These are phyloP conservation scores for Menidia beryllina DNA, from an alignment of 2,113 vertebrate species.

Conservation along the genomic window DNA sequence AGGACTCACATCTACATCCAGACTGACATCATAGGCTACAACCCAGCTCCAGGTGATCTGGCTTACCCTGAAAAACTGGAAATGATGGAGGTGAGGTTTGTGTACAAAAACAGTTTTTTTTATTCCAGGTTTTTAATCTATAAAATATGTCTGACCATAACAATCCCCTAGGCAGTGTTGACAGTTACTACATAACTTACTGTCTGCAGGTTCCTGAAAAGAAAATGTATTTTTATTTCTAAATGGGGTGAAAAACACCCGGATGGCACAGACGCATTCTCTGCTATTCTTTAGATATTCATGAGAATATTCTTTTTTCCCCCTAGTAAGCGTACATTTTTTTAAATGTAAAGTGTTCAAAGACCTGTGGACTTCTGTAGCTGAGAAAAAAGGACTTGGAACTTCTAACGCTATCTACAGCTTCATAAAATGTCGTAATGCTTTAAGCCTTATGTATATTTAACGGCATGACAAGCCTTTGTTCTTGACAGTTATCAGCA, in stretches of 20 bases:
- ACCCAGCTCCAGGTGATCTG: slow-evolving; percentile 93
- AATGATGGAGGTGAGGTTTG: slow-evolving; percentile 93
- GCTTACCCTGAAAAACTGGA: slow-evolving; percentile 97
- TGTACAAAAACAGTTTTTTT: not conserved
- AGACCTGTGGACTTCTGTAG: slow-evolving; percentile 16
- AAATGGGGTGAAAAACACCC: not conserved
- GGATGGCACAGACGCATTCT: not conserved
- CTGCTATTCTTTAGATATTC: slow-evolving; percentile 20
- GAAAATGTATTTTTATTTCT: not conserved
- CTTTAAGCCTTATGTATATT: slow-evolving; percentile 29
- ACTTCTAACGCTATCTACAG: slow-evolving; percentile 7
- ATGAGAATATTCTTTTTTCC: not conserved
- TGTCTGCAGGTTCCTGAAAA: slow-evolving; percentile 6
- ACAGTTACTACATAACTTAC: not conserved
- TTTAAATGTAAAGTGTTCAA: slow-evolving; percentile 32
- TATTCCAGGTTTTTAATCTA: too few species aligned
- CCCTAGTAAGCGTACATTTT: not conserved
- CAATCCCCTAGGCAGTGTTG: not conserved
- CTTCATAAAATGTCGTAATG: slow-evolving; percentile 18
- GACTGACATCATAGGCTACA: slow-evolving; percentile 95
- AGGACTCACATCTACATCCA: slow-evolving; percentile 98
- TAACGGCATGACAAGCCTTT: slow-evolving; percentile 1
- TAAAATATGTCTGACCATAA: not conserved
- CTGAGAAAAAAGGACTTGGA: slow-evolving; percentile 3
- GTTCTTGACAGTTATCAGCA: slow-evolving; percentile 3